Conservation (phyloP, 2,113 vertebrate species). For the Sprattus sprattus region DNA sequence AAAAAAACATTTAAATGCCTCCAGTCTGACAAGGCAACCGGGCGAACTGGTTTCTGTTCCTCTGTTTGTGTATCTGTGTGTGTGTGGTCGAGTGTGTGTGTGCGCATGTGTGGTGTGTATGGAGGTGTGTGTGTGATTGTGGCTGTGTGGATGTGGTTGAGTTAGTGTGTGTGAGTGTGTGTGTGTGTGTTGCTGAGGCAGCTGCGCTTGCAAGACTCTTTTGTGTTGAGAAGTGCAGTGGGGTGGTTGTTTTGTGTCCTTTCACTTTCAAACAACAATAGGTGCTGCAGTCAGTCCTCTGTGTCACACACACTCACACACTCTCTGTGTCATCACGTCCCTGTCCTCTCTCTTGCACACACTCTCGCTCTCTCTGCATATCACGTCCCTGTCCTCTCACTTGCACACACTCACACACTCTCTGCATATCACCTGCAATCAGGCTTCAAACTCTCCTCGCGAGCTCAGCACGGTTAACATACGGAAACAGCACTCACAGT, state of each 20-base stretch:
- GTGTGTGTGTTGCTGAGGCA: background rate
- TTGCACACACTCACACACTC: background rate
- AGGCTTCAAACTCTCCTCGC: no score
- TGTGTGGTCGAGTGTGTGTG: background rate
- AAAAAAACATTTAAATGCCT: slow-evolving; percentile 31
- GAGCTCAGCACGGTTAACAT: no score
- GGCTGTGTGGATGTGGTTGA: no score
- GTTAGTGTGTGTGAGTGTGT: background rate
- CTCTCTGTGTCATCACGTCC: background rate
- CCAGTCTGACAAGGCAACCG: background rate
- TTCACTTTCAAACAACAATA: background rate
- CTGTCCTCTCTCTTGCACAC: background rate
- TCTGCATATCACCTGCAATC: no score
- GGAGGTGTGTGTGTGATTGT: background rate
- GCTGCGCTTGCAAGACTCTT: background rate
- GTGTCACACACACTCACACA: background rate
- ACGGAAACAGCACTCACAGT: no score
- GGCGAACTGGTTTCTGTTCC: background rate
- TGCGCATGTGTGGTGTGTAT: background rate
- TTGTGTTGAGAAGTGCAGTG: background rate
- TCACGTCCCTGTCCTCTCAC: background rate
- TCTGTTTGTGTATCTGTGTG: background rate
- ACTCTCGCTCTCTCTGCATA: background rate
- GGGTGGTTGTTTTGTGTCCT: background rate
- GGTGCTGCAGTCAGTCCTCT: background rate